Conservation (phyloP, 2,888 invertebrate genomes). For the Cinara cedri region DNA sequence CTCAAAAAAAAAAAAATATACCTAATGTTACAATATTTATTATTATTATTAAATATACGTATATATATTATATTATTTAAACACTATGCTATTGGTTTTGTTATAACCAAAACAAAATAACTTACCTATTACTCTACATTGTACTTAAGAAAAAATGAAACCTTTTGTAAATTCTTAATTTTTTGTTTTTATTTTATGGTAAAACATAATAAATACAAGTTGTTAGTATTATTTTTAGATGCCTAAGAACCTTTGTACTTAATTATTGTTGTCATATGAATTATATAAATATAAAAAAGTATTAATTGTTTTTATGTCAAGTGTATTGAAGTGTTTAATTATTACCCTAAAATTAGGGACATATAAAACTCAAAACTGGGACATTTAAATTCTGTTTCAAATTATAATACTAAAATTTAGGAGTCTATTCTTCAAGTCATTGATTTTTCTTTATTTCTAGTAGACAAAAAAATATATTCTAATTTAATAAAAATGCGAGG, state of each 20-base stretch:
- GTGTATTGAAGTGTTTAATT: slow-evolving; percentile 18
- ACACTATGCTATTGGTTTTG: slow-evolving; percentile 12
- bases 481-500: too few species aligned
- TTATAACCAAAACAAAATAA: slow-evolving; percentile 11
- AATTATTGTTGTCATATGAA: slow-evolving; percentile 47
- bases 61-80: background rate
- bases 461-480: too few species aligned
- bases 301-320: slow-evolving; percentile 53
- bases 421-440: too few species aligned
- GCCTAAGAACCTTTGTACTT: slow-evolving; percentile 53
- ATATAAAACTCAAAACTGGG: too few species aligned
- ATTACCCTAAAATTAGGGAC: background rate
- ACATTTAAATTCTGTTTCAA: too few species aligned
- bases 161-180: slow-evolving; percentile 25
- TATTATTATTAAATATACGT: background rate
- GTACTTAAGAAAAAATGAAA: slow-evolving; percentile 22
- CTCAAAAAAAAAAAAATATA: slow-evolving; percentile 15
- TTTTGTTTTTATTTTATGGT: slow-evolving; percentile 15
- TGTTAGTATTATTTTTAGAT: slow-evolving; percentile 53
- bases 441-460: too few species aligned
- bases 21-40: slow-evolving; percentile 6
- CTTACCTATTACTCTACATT: slow-evolving; percentile 19
- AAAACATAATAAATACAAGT: slow-evolving; percentile 7
- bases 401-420: too few species aligned
- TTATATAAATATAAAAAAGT: slow-evolving; percentile 51